Evolutionary conservation across 2,888 invertebrate species (phyloP), one percentile per base, ranked within the genome.

Genomic region (Diadegma fenestrale): DNA sequence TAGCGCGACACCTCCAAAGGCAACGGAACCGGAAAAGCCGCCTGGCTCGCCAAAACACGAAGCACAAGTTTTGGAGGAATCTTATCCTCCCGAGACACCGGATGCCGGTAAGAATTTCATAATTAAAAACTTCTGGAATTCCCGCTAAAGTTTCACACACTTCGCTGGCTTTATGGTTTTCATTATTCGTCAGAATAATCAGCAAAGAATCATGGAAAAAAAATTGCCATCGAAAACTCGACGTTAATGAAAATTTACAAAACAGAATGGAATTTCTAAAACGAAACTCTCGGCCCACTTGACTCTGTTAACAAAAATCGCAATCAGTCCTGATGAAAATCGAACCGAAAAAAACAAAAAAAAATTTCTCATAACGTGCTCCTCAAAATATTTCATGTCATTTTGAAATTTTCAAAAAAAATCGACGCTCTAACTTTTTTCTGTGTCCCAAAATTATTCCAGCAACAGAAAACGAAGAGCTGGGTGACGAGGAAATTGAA

Each of bases 381-480:
- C n/a, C n/a, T n/a, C n/a, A n/a, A n/a, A n/a, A n/a, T n/a, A n/a
- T n/a, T n/a, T n/a, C n/a, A n/a, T n/a, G n/a, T n/a, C n/a, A n/a
- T n/a, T n/a, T n/a, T n/a, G n/a, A n/a, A n/a, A n/a, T n/a, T n/a
- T n/a, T n/a, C n/a, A n/a, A n/a, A n/a, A n/a, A n/a, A n/a, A n/a
- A n/a, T n/a, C n/a, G n/a, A n/a, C n/a, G n/a, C n/a, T n/a, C n/a
- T n/a, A n/a, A n/a, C 48, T 54, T 1, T 54, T 54, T 54, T 22
- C 33, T 33, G n/a, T n/a, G n/a, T 22, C 22, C 10, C 22, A 0
- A 10, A 14, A 58, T 58, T 58, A 26, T 14, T 58, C n/a, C 92
- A 69, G 90, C 83, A 17, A 91, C 92, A 41, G 93, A 92, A 5
- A 92, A 92, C 14, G 93, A 93, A 63, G 92, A 92, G n/a, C 88